These are phyloP conservation scores for Luperina testacea DNA, from an alignment of 2,888 invertebrate genomes.

Conservation along the genomic window DNA sequence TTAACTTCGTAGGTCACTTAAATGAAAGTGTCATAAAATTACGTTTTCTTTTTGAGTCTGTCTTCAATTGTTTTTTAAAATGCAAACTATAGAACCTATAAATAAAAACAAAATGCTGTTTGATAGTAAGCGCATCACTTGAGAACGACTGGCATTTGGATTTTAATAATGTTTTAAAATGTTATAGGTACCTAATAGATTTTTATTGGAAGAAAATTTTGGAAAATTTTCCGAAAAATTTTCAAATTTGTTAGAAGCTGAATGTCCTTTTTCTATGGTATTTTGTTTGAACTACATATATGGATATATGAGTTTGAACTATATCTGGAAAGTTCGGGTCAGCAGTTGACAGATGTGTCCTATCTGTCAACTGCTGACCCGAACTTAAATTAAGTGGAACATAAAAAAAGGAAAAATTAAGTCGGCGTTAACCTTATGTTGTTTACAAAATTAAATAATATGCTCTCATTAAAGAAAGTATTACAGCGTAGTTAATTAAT, in stretches of 20 bases:
- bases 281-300: background rate
- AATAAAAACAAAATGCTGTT: background rate
- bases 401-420: background rate
- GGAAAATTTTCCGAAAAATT: background rate
- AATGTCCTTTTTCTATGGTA: background rate
- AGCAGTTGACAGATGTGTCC: no score
- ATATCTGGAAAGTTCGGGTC: no score
- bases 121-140: background rate
- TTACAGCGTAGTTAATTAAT: conserved; percentile 1
- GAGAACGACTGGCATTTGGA: background rate
- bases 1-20: conserved; percentile 11
- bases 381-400: background rate
- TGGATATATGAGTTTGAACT: no score
- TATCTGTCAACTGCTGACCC: background rate
- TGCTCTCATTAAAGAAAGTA: conserved; percentile 17
- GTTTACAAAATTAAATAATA: conserved; percentile 10
- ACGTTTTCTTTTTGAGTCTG: background rate
- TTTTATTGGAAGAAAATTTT: background rate
- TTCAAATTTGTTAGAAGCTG: background rate
- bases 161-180: background rate
- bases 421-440: background rate
- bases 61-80: background rate
- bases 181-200: background rate
- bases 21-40: conserved; percentile 9
- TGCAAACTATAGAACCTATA: background rate